Conservation (phyloP, 1,140 invertebrate genomes). For the Drosophila equinoxialis region DNA sequence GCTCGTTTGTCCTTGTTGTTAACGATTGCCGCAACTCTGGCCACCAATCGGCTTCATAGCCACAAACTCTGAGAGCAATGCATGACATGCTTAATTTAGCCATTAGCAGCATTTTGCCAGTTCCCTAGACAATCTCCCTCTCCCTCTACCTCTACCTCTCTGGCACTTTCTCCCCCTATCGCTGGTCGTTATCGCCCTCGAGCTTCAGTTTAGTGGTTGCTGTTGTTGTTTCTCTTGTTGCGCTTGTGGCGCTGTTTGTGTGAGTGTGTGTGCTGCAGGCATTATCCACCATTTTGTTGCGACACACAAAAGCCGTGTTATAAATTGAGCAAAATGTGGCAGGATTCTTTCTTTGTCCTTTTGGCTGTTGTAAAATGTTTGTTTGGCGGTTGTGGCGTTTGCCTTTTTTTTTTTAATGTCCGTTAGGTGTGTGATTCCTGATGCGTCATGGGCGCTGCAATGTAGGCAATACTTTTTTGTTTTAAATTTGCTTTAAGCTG, state of each 20-base stretch:
- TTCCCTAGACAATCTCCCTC: constrained; percentile 1
- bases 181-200: constrained; percentile 18
- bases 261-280: constrained; percentile 22
- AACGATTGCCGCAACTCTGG: constrained; percentile 12
- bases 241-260: background rate
- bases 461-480: constrained; percentile 37
- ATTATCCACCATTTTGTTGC: constrained; percentile 29
- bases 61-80: constrained; percentile 34
- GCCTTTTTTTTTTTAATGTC: constrained; percentile 16
- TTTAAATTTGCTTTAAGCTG: constrained; percentile 14
- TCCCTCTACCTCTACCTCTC: background rate
- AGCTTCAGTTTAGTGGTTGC: constrained; percentile 13
- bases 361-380: constrained; percentile 16
- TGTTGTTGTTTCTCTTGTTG: constrained; percentile 6
- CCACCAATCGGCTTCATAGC: constrained; percentile 28
- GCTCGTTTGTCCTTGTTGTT: constrained; percentile 3
- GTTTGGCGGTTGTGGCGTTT: background rate
- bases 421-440: constrained; percentile 14
- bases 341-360: constrained; percentile 30
- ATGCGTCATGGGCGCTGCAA: constrained; percentile 32
- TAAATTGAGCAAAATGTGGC: constrained; percentile 40
- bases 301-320: constrained; percentile 41
- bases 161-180: background rate
- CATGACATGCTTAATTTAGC: constrained; percentile 68
- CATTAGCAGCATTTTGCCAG: constrained; percentile 53